These are phyloP conservation scores for Ramphastos sulfuratus DNA, from an alignment of 2,113 vertebrate species.

Conservation along the genomic window DNA sequence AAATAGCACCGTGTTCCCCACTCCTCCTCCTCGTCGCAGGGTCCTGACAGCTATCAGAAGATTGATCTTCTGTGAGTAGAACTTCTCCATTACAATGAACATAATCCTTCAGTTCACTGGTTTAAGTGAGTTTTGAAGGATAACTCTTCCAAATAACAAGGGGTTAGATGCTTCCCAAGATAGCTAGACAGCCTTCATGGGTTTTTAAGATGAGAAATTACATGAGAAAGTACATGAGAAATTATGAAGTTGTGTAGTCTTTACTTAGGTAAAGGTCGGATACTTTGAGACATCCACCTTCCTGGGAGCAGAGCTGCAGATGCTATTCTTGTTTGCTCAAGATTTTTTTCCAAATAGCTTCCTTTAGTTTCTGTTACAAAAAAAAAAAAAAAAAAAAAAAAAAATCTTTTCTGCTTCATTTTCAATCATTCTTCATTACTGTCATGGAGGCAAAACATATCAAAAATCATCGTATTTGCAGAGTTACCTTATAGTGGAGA, in stretches of 20 bases:
- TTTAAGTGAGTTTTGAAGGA: slow-evolving; percentile 6
- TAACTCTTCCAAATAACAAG: background rate
- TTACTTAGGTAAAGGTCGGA: background rate
- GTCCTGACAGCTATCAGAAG: background rate
- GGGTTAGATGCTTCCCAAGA: slow-evolving; percentile 19
- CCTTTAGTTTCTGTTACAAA: background rate
- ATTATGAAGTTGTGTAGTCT: background rate
- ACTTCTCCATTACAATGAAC: background rate
- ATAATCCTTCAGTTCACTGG: slow-evolving; percentile 5
- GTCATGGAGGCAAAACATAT: background rate
- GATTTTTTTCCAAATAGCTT: background rate
- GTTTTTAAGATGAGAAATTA: background rate
- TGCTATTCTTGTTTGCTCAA: background rate
- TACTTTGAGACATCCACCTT: background rate
- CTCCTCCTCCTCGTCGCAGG: background rate
- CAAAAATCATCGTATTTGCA: background rate
- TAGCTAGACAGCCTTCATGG: background rate
- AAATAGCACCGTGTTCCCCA: background rate
- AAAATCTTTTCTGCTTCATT: background rate
- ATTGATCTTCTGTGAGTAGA: background rate
- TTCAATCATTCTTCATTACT: background rate
- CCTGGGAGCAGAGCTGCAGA: background rate
- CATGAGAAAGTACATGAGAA: background rate
- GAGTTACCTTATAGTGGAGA: background rate
- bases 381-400: background rate